Conservation (phyloP, 2,888 invertebrate species). For the Elgonia sp. region DNA sequence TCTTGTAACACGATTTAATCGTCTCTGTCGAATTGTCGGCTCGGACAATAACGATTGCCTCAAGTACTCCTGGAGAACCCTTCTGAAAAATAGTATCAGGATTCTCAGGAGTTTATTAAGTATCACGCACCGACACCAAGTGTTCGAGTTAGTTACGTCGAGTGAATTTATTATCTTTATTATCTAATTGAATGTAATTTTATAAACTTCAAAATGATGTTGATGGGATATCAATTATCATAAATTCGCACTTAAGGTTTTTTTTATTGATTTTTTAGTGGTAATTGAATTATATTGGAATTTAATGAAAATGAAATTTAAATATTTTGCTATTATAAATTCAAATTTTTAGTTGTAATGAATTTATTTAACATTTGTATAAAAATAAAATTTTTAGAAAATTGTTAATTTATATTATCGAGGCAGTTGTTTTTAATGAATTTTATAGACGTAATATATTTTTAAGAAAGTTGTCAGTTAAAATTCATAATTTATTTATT, state of each 20-base stretch:
- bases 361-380: no score
- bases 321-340: no score
- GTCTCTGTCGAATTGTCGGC: constrained; percentile 71
- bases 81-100: constrained; percentile 70
- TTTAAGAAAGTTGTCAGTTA: no score
- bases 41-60: constrained; percentile 74
- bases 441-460: no score
- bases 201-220: constrained; percentile 10
- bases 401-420: no score
- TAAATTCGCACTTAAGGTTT: constrained; percentile 32
- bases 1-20: constrained; percentile 74
- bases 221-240: constrained; percentile 48
- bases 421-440: no score
- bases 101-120: constrained; percentile 68
- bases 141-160: constrained; percentile 19
- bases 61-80: constrained; percentile 64
- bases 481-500: no score
- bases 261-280: background rate
- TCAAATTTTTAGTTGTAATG: no score
- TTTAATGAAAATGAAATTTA: background rate
- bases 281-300: constrained; percentile 1
- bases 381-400: no score
- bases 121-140: constrained; percentile 26
- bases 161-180: constrained; percentile 55
- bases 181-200: constrained; percentile 51